Conservation (phyloP, 2,888 invertebrate species). For the Stratiomys singularior region DNA sequence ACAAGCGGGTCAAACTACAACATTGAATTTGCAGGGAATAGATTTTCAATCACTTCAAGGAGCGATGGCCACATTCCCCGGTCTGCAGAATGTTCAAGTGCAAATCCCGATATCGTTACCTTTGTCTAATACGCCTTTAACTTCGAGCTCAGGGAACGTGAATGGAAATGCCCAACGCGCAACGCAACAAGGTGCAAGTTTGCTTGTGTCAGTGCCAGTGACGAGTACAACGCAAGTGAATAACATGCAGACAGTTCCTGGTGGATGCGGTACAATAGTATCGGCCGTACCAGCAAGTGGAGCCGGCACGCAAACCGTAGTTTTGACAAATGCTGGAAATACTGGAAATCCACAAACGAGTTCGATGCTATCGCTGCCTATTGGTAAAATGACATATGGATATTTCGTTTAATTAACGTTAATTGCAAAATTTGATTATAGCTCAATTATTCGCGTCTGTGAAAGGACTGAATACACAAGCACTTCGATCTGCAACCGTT, state of each 20-base stretch:
- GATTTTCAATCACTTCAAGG: constrained; percentile 78
- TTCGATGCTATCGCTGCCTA: constrained; percentile 72
- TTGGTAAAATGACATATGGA: constrained; percentile 70
- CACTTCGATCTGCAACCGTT: constrained; percentile 62
- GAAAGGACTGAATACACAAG: constrained; percentile 68
- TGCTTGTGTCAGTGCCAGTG: constrained; percentile 76
- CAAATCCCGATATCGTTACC: constrained; percentile 86
- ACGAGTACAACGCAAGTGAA: constrained; percentile 61
- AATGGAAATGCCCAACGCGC: constrained; percentile 52
- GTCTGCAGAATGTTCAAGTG: constrained; percentile 82
- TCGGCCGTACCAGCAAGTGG: constrained; percentile 63
- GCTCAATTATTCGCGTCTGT: constrained; percentile 73
- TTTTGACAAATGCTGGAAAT: constrained; percentile 60
- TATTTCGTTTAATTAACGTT: background rate
- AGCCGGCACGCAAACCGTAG: constrained; percentile 64
- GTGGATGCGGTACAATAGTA: constrained; percentile 67
- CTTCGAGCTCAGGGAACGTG: constrained; percentile 57
- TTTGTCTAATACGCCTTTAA: constrained; percentile 73
- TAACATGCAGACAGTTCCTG: constrained; percentile 56
- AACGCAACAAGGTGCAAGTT: constrained; percentile 66
- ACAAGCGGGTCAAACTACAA: constrained; percentile 64
- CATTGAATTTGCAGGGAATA: constrained; percentile 74
- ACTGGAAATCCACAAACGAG: constrained; percentile 57
- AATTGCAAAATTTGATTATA: constrained; percentile 56
- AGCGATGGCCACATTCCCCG: constrained; percentile 68